phyloP scores from a whole-genome alignment of 2,888 invertebrate species.

The Ganaspis brasiliensis region DNA sequence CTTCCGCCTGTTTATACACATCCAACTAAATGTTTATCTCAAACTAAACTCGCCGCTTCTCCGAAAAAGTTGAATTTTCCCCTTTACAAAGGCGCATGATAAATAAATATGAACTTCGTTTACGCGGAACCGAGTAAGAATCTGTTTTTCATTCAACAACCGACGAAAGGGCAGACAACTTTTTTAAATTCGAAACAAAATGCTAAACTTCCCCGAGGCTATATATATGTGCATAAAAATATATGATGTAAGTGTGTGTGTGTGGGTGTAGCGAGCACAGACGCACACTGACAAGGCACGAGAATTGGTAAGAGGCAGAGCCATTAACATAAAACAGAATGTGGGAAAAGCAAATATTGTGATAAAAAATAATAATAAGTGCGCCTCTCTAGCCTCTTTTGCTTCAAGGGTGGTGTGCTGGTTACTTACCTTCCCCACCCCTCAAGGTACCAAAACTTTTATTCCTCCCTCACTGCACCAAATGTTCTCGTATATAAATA shows the following conservation, averaged over 20 bases:
- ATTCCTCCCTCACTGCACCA: constrained; percentile 45
- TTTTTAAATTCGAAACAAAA: constrained; percentile 77
- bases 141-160: constrained; percentile 14
- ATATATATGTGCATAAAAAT: constrained; percentile 64
- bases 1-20: constrained; percentile 7
- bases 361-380: constrained; percentile 67
- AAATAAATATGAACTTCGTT: constrained; percentile 23
- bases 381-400: constrained; percentile 43
- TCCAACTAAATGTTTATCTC: constrained; percentile 21
- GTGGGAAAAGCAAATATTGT: constrained; percentile 71
- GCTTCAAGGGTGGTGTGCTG: constrained; percentile 23
- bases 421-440: constrained; percentile 47
- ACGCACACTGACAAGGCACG: constrained; percentile 29
- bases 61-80: constrained; percentile 5
- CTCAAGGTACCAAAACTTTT: constrained; percentile 20
- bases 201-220: constrained; percentile 76
- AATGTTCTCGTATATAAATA: constrained; percentile 67
- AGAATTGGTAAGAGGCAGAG: constrained; percentile 62
- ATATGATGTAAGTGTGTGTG: background rate
- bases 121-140: constrained; percentile 9
- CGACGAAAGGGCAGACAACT: constrained; percentile 67
- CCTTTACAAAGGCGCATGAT: constrained; percentile 14
- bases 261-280: too few species aligned
- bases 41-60: background rate
- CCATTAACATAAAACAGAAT: constrained; percentile 76